phyloP scores from a whole-genome alignment of 1,140 invertebrate genomes.

The Caenorhabditis remanei region DNA sequence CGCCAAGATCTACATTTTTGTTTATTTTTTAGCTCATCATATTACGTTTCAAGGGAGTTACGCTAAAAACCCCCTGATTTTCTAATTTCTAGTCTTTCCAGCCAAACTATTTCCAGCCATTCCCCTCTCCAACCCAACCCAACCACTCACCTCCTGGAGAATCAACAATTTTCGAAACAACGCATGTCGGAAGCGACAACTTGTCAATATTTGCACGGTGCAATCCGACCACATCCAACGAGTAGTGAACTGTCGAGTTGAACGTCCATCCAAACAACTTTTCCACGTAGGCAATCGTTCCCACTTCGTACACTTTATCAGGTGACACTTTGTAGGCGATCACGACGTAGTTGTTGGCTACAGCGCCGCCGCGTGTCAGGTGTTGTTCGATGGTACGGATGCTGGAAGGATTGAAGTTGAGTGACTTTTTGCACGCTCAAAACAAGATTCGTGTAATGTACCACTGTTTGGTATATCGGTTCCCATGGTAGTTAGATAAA shows the following conservation, averaged over 20 bases:
- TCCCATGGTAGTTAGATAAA: too few species aligned
- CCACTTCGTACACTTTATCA: conserved; percentile 76
- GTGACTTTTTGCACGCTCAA: too few species aligned
- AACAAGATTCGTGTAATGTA: too few species aligned
- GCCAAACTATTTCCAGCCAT: too few species aligned
- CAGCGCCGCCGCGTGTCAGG: conserved; percentile 73
- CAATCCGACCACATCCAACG: conserved; percentile 80
- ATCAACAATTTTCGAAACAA: conserved; percentile 48
- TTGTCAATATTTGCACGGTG: conserved; percentile 53
- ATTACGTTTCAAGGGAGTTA: too few species aligned
- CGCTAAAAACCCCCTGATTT: too few species aligned
- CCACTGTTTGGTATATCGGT: too few species aligned
- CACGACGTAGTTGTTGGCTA: conserved; percentile 19
- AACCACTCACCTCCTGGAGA: background rate
- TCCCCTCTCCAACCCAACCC: background rate
- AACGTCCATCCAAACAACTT: conserved; percentile 81
- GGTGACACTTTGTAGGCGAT: conserved; percentile 39
- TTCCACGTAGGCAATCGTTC: conserved; percentile 81
- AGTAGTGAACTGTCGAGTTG: conserved; percentile 80
- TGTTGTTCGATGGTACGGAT: conserved; percentile 11
- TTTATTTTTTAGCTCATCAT: too few species aligned
- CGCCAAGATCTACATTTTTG: too few species aligned
- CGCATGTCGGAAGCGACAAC: conserved; percentile 49
- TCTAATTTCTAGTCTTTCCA: too few species aligned
- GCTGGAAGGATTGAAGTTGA: background rate